These are phyloP conservation scores for Pseudomyrmex cubaensis DNA, from an alignment of 1,140 invertebrate genomes.

Conservation along the genomic window DNA sequence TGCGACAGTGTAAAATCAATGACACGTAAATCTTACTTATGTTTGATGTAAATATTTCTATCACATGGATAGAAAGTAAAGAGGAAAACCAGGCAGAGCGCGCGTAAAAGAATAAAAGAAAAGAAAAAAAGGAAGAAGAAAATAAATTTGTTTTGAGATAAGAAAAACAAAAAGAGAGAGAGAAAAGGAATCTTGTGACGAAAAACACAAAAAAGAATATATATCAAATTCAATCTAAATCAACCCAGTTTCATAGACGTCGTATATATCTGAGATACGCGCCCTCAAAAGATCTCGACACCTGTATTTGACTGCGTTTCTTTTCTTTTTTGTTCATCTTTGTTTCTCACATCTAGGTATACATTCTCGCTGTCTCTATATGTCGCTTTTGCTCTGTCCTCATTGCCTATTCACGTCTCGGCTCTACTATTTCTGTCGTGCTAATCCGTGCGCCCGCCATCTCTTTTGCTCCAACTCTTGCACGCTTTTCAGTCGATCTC, in stretches of 20 bases:
- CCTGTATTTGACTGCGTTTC: conserved; percentile 29
- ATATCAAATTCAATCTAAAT: conserved; percentile 67
- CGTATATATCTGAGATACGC: conserved; percentile 26
- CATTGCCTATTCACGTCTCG: conserved; percentile 52
- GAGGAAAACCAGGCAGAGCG: background rate
- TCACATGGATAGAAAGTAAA: conserved; percentile 5
- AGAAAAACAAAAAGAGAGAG: background rate
- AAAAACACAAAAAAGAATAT: background rate
- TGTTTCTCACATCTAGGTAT: conserved; percentile 21
- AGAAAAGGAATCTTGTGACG: background rate
- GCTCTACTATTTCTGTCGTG: conserved; percentile 48
- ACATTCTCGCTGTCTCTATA: conserved; percentile 5
- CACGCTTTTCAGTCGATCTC: conserved; percentile 46
- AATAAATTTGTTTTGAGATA: background rate
- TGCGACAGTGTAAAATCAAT: conserved; percentile 29
- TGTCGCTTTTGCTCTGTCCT: conserved; percentile 35
- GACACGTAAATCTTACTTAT: conserved; percentile 16
- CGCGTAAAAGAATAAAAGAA: background rate
- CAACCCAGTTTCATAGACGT: conserved; percentile 60
- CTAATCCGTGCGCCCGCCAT: conserved; percentile 11
- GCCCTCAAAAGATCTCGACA: conserved; percentile 34
- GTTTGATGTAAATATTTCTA: background rate
- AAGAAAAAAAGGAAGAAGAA: background rate
- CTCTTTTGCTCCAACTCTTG: conserved; percentile 40
- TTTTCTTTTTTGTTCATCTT: conserved; percentile 18